A percentile compares a stretch with the other conserved stretches of the same genome.
Evolutionary conservation across 2,113 vertebrate species (phyloP).

Genomic region (Excalfactoria chinensis): DNA sequence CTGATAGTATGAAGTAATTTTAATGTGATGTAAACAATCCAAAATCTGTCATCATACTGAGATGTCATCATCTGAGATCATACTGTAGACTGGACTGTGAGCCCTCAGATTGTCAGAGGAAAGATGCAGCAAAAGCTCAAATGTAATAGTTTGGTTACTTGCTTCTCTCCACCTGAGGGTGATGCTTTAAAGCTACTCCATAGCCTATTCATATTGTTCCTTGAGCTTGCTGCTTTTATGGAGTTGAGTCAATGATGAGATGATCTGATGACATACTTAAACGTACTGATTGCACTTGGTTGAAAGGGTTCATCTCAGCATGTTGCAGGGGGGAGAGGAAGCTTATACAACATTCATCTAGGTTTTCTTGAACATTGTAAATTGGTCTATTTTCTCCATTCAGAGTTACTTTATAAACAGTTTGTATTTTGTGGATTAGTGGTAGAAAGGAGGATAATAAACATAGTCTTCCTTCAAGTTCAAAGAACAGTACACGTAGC

Average conservation of each 20-base stretch:
- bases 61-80: too few species aligned
- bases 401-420: neutral
- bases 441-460: neutral
- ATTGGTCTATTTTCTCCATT: neutral
- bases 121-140: neutral
- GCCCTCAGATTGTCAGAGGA: neutral
- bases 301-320: neutral
- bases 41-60: too few species aligned
- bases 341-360: neutral
- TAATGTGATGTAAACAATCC: neutral
- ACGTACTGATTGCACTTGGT: neutral
- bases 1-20: neutral
- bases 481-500: constrained; percentile 1
- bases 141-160: neutral
- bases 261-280: neutral
- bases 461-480: neutral
- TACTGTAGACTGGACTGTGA: neutral
- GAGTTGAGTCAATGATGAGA: neutral
- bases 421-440: constrained; percentile 39
- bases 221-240: neutral
- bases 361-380: neutral
- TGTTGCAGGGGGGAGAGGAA: neutral
- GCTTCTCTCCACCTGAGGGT: neutral
- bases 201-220: neutral
- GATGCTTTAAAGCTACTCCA: neutral